Evolutionary conservation across 2,113 vertebrate species (phyloP).

Genomic region (Sander vitreus): DNA sequence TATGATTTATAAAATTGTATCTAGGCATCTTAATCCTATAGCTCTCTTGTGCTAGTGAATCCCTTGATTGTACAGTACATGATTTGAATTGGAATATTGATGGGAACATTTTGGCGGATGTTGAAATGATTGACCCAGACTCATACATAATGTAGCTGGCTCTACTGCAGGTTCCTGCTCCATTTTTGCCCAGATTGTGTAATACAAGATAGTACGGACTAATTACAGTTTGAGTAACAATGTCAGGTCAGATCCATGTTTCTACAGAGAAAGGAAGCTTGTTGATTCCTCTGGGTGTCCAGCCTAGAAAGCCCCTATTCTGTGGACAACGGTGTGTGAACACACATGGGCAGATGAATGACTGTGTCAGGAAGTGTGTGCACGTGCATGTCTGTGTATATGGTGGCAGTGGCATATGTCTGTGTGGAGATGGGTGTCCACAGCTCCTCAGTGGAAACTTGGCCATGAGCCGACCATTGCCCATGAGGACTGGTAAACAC

Average conservation of each 20-base stretch:
- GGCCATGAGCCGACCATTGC: constrained; percentile 58
- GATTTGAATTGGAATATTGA: constrained; percentile 39
- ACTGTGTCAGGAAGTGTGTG: constrained; percentile 39
- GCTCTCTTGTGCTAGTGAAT: not conserved
- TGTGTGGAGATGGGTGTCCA: constrained; percentile 35
- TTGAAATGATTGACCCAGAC: constrained; percentile 36
- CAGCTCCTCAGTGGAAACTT: constrained; percentile 75
- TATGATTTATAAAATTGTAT: constrained; percentile 12
- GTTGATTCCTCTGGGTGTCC: constrained; percentile 7
- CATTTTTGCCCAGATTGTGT: constrained; percentile 29
- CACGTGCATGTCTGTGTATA: constrained; percentile 42
- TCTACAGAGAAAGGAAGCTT: constrained; percentile 19
- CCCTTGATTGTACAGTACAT: not conserved
- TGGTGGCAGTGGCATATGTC: constrained; percentile 21
- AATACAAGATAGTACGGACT: constrained; percentile 12
- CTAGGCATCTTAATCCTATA: not conserved
- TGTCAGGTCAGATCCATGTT: not conserved
- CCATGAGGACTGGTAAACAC: constrained; percentile 73
- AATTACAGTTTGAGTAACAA: constrained; percentile 16
- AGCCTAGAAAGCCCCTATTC: not conserved
- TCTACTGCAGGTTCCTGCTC: constrained; percentile 27
- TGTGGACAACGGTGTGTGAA: constrained; percentile 17
- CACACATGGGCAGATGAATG: constrained; percentile 28
- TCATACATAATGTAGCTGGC: constrained; percentile 19
- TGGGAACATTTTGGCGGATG: constrained; percentile 6